phyloP scores from a whole-genome alignment of 2,797 vertebrate species.

The Oryzias sinensis region DNA sequence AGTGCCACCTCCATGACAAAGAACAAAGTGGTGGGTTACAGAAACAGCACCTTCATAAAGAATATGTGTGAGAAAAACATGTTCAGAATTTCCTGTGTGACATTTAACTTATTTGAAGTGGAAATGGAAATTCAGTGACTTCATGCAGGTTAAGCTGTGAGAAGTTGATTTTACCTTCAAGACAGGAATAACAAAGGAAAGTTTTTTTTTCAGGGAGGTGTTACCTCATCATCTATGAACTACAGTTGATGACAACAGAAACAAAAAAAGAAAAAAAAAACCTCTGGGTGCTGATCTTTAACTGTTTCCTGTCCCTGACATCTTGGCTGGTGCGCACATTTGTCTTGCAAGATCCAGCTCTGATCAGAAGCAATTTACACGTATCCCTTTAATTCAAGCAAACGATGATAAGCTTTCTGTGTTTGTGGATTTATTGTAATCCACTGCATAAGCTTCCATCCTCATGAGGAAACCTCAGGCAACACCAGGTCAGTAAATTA shows the following conservation, averaged over 20 bases:
- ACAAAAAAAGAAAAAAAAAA: background rate
- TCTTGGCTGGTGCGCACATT: background rate
- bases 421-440: constrained; percentile 9
- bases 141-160: constrained; percentile 20
- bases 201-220: constrained; percentile 19
- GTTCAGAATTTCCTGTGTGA: constrained; percentile 22
- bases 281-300: constrained; percentile 23
- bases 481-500: constrained; percentile 2
- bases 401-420: background rate
- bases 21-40: constrained; percentile 6
- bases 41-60: constrained; percentile 1
- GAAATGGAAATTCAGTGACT: constrained; percentile 3
- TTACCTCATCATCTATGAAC: constrained; percentile 30
- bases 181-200: constrained; percentile 20
- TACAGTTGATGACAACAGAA: constrained; percentile 33
- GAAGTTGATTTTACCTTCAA: constrained; percentile 32
- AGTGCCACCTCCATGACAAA: constrained; percentile 21
- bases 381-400: too few relatives aligned
- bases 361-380: too few relatives aligned
- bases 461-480: background rate
- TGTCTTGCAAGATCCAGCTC: too few relatives aligned
- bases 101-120: constrained; percentile 11
- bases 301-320: background rate
- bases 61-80: constrained; percentile 9
- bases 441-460: constrained; percentile 1